These are phyloP conservation scores for Mus spretus DNA, from an alignment of 2,797 vertebrate genomes.

Conservation along the genomic window DNA sequence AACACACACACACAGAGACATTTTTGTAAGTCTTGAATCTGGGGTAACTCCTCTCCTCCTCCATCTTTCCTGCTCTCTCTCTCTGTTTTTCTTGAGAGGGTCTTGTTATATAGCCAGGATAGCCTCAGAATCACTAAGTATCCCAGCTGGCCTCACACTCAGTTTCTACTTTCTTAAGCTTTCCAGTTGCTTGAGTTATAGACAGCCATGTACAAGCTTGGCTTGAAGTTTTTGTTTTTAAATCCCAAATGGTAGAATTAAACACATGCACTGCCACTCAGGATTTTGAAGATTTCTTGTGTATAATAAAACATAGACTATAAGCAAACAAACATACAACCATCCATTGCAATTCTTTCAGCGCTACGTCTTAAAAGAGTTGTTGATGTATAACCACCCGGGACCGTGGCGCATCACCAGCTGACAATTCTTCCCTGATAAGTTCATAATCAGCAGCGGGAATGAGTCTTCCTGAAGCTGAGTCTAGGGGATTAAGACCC, in stretches of 20 bases:
- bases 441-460: constrained; percentile 3
- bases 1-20: neutral
- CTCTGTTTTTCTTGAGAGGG: neutral
- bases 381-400: constrained; percentile 96
- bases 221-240: constrained; percentile 82
- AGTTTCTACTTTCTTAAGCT: neutral
- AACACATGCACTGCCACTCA: neutral
- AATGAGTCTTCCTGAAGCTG: constrained; percentile 2
- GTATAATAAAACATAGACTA: constrained; percentile 95
- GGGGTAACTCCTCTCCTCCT: neutral
- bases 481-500: constrained; percentile 19
- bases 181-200: neutral
- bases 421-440: neutral
- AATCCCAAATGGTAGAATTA: neutral
- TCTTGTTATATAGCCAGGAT: neutral
- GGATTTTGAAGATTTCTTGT: constrained; percentile 86
- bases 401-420: neutral
- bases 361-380: constrained; percentile 95
- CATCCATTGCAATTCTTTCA: constrained; percentile 96
- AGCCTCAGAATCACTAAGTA: neutral
- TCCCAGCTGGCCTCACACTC: neutral
- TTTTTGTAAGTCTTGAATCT: neutral
- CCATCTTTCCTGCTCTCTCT: neutral
- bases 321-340: constrained; percentile 87
- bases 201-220: constrained; percentile 73